Evolutionary conservation across 2,113 vertebrate species (phyloP), one percentile per base, ranked within the genome.

Genomic region (Piprites chloris): DNA sequence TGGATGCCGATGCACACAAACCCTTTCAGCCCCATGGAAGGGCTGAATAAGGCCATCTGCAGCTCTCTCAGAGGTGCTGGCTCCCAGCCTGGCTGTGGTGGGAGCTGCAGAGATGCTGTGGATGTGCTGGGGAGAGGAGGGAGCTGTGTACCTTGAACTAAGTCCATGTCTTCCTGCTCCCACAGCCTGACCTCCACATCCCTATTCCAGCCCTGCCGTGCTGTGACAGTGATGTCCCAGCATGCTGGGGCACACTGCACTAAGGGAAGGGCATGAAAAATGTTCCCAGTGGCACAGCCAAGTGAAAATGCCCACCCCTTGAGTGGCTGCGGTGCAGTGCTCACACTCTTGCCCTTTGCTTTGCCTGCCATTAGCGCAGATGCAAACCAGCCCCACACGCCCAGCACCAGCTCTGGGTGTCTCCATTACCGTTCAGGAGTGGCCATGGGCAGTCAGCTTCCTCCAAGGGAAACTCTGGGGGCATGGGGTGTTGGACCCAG

Each of bases 331-430:
- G 3, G 35, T 21, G 20, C 46, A 32, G 30, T 5, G 49, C 74
- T 47, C 30, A 6, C 0, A 0, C 27, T 35, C 11, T 33, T 3
- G 2, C 10, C 11, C 41, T 42, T 49, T 2, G 4, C 72, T 85
- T 50, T 55, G 50, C 75, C 20, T 5, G 5, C 46, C 3, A 1
- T 27, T 28, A 67, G 55, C 22, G 33, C 21, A 41, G 46, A 9
- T 1, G 15, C 50, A 62, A 50, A 23, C 6, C 1, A 5, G 21
- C 37, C 41, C 32, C 39, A 8, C 12, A 1, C 0, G 0, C 33
- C 52, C 2, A 1, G 6, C 2, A 9, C 49, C 14, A 24, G 35
- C 49, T 35, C 32, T 0, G 0, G 20, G 21, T 30, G 39, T 69
- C 35, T 56, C 52, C 1, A 1, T 56, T 53, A 20, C 22, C 0